Base-by-base conservation (phyloP, 2,797 vertebrate species). In the Chiroxiphia lanceolata region DNA sequence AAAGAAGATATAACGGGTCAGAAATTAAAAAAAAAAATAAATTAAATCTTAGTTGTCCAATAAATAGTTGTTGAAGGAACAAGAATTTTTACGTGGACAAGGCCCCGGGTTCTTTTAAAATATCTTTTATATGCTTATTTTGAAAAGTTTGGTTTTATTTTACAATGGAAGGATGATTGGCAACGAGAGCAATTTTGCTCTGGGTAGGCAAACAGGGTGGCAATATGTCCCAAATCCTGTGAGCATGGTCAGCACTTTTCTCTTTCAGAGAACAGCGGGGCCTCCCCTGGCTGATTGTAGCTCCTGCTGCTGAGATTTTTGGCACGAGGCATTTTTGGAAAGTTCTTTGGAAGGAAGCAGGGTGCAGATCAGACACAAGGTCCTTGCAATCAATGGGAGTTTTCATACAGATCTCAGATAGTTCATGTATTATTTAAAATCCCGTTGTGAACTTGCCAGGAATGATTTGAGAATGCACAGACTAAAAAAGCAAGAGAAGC, bases 371-470 rank as follows among this genome's bases (percentile, higher is more conserved):
- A 78, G 38, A n/a, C 50, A 21, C 48, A 17, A 60, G 42, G 42
- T 11, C 72, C 29, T 47, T 50, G 36, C 27, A 57, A 61, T 86
- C 87, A 29, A 61, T 54, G 68, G 57, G 34, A 75, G 26, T 11
- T 36, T 27, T 74, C 38, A 29, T 22, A 60, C 54, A 3, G 7
- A 65, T 83, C 92, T 84, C 69, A 63, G 70, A 68, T 29, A n/a
- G 56, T 27, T 87, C 53, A 45, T 87, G 59, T 68, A 83, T 86
- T 92, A 90, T 91, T 93, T 76, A 89, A 82, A 69, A 36, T 19
- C 25, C 4, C 31, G n/a, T 7, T 67, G 63, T 57, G 87, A 54
- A n/a, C 19, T 11, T 7, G 51, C 31, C 53, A 78, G 56, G 63
- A 69, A 53, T 45, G n/a, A 27, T 51, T 89, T 45, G 70, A 76